phyloP scores from a whole-genome alignment of 2,888 invertebrate genomes.

The Amphipyra tragopoginis region DNA sequence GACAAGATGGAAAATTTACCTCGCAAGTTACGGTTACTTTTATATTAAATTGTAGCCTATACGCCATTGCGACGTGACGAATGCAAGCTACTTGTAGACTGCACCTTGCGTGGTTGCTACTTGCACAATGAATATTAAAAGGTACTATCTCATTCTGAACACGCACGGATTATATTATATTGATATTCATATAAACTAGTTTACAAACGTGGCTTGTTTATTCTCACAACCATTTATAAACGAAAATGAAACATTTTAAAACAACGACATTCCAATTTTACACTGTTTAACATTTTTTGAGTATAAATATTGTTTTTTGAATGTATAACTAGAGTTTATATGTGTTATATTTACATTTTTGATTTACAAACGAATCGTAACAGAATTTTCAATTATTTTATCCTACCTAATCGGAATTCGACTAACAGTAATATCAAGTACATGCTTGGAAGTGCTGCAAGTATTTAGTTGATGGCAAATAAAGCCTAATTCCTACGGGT shows the following conservation, averaged over 20 bases:
- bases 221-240: constrained; percentile 79
- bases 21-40: no score
- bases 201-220: constrained; percentile 58
- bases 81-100: no score
- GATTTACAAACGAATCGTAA: constrained; percentile 64
- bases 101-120: no score
- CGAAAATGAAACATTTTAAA: constrained; percentile 56
- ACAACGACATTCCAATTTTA: constrained; percentile 45
- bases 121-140: neutral
- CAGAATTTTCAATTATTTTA: constrained; percentile 64
- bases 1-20: no score
- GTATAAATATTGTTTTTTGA: constrained; percentile 66
- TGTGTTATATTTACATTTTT: constrained; percentile 66
- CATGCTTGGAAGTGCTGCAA: constrained; percentile 10
- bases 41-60: no score
- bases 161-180: constrained; percentile 34
- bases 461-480: neutral
- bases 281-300: constrained; percentile 64
- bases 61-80: no score
- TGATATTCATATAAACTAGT: constrained; percentile 57
- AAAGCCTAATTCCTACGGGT: neutral
- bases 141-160: constrained; percentile 17
- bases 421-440: constrained; percentile 54
- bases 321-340: constrained; percentile 60
- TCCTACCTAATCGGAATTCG: constrained; percentile 66